A percentile compares a stretch with the other conserved stretches of the same genome.
These are phyloP conservation scores for Hemicordylus capensis DNA, from an alignment of 2,113 vertebrate species.

Conservation along the genomic window DNA sequence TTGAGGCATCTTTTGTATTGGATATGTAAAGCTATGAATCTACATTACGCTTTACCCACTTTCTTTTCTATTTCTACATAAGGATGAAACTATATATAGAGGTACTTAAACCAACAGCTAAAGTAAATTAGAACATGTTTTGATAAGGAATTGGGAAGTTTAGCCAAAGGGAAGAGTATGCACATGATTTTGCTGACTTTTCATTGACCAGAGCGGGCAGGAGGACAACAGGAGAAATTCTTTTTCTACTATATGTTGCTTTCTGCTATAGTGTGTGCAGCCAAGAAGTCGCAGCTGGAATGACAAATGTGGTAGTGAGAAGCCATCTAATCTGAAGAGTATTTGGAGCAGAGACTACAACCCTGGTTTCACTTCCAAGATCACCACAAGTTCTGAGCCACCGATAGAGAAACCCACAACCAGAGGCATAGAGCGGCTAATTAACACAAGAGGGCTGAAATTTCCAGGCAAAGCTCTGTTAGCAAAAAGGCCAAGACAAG, in stretches of 20 bases:
- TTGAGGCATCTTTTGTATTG: not conserved
- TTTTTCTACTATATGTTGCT: not conserved
- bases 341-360: constrained; percentile 83
- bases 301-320: constrained; percentile 34
- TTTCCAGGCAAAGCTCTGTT: constrained; percentile 75
- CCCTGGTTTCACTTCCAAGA: constrained; percentile 23
- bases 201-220: not conserved
- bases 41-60: no score
- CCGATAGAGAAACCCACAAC: constrained; percentile 71
- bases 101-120: no score
- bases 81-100: no score
- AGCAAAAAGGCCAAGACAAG: constrained; percentile 84
- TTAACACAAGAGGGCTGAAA: constrained; percentile 74
- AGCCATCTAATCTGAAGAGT: constrained; percentile 56
- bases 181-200: not conserved
- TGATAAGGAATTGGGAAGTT: not conserved
- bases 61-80: no score
- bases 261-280: constrained; percentile 67
- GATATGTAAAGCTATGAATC: no score
- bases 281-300: constrained; percentile 82
- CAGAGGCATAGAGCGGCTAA: constrained; percentile 78
- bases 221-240: not conserved
- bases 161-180: no score
- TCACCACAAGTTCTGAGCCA: constrained; percentile 18
- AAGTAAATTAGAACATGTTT: no score